Evolutionary conservation across 2,797 vertebrate genomes (phyloP).

Genomic region (Gorsachius magnificus): DNA sequence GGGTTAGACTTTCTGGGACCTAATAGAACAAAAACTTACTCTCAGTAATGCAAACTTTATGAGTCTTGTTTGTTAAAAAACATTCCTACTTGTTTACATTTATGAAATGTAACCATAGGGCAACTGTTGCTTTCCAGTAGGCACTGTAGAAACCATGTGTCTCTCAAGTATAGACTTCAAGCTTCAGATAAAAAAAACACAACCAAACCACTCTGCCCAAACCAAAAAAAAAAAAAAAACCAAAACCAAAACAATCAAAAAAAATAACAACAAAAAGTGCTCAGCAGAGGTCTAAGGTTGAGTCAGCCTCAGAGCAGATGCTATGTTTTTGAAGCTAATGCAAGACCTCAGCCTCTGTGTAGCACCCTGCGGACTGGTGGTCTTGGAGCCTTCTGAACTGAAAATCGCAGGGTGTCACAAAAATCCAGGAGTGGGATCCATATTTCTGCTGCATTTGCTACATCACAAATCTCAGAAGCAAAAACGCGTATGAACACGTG

Average conservation of each 20-base stretch:
- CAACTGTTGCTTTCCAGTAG: not conserved
- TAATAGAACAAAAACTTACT: not conserved
- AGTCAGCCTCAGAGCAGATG: not conserved
- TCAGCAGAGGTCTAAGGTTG: not conserved
- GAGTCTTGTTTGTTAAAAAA: not conserved
- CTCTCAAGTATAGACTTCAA: not conserved
- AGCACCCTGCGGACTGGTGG: not conserved
- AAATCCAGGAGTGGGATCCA: not conserved
- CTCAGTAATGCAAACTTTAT: not conserved
- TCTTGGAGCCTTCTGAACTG: not conserved
- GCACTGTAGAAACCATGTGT: not conserved
- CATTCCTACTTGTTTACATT: not conserved
- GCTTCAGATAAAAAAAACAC: not conserved
- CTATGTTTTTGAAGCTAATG: not conserved
- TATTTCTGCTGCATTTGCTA: not conserved
- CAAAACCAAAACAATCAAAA: not conserved
- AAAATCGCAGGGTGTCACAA: not conserved
- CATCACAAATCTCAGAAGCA: not conserved
- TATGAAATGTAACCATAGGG: not conserved
- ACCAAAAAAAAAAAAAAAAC: too few relatives aligned
- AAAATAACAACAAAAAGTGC: not conserved
- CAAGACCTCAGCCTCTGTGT: not conserved
- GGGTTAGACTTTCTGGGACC: not conserved
- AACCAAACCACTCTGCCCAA: too few relatives aligned
- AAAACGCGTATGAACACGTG: accelerated